Evolutionary conservation across 2,888 invertebrate species (phyloP), one percentile per base, ranked within the genome.

Genomic region (Dusona sp.): DNA sequence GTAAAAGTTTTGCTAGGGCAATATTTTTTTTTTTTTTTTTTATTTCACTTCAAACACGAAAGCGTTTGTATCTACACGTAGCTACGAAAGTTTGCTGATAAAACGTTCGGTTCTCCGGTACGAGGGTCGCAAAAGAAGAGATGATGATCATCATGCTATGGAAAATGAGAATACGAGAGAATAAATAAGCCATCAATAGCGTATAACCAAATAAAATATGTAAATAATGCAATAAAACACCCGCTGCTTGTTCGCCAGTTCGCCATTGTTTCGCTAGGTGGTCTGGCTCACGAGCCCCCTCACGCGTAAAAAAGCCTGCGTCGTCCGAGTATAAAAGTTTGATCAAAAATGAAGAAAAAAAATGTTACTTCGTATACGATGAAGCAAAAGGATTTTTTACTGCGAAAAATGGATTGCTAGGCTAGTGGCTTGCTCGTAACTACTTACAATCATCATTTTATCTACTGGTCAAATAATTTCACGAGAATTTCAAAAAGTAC

Each of bases 11-110:
- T 54, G 25, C 33, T 33, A 22, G 6, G 42, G 61, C 25, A 75
- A 75, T 75, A 77, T 75, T 75, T 75, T 48, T 67, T 64, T 33
- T 61, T 22, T 29, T 54, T 54, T 13, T 22, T 38, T 65, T 42
- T 42, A 42, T 42, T 72, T 65, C 42, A 1, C 36, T 19, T 48
- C 22, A 4, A 45, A 57, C 42, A 57, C 51, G 29, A 45, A 68
- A 48, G 48, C 19, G 38, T n/a, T 16, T 45, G 13, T 36, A 54
- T 13, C 13, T 22, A 38, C 19, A 54, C 70, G 70, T 61, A 11
- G 33, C 42, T n/a, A 57, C 42, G 38, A 33, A 79, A 79, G 79
- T 79, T 79, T 70, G 70, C 57, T 22, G 70, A 45, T 70, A 70
- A 3, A 48, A 19, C 36, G 1, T 7, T 7, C 25, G n/a, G 36